phyloP scores from a whole-genome alignment of 2,113 vertebrate species.

The Tragelaphus strepsiceros region DNA sequence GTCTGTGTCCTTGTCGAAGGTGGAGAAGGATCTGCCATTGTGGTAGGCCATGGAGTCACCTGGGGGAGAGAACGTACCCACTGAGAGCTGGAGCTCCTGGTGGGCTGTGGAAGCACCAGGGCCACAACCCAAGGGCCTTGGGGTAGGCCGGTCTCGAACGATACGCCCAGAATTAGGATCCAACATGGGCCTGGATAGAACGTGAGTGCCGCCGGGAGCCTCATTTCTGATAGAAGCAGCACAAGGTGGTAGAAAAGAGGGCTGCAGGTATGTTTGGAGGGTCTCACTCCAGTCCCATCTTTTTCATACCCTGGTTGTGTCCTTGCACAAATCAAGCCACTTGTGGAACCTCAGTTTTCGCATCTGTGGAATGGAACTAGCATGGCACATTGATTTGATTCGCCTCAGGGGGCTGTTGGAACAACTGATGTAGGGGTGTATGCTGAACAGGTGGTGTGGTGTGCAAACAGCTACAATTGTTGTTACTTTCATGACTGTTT shows the following conservation, averaged over 20 bases:
- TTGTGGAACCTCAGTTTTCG: neutral
- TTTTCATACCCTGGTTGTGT: neutral
- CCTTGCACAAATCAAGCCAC: neutral
- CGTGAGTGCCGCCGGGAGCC: neutral
- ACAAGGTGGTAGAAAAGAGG: neutral
- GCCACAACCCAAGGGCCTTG: neutral
- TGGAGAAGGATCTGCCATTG: slow-evolving; percentile 93
- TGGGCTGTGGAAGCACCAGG: neutral
- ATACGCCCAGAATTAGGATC: neutral
- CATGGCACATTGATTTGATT: neutral
- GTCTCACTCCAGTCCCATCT: neutral
- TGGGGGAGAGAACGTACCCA: slow-evolving; percentile 49
- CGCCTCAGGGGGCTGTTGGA: neutral
- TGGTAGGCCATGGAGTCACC: slow-evolving; percentile 99
- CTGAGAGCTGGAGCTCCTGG: neutral
- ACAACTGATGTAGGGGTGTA: neutral
- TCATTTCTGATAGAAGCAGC: neutral
- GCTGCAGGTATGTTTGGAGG: neutral
- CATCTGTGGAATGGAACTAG: neutral
- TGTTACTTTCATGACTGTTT: neutral
- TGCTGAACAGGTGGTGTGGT: neutral
- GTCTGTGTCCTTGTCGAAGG: slow-evolving; percentile 95
- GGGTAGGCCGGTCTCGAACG: neutral
- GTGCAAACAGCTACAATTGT: neutral
- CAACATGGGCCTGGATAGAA: accelerated